Percentiles rank a stretch among this genome's conserved stretches.
phyloP scores from a whole-genome alignment of 2,888 invertebrate genomes.

The Hermaeophaga mercurialis region DNA sequence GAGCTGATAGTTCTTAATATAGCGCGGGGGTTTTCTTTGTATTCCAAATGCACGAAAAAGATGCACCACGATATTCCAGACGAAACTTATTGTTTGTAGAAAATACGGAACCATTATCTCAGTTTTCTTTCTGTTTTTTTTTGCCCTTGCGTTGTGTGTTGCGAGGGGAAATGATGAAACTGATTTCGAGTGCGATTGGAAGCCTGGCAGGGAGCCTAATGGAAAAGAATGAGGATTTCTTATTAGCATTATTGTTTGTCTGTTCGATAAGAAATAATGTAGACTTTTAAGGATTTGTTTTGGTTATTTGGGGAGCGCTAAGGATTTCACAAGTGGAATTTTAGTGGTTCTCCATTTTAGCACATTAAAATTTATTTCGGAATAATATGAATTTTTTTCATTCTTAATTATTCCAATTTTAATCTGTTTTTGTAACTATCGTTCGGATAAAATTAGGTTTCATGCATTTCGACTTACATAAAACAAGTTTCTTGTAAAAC shows the following conservation, averaged over 20 bases:
- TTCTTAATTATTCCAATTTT: too few relatives aligned
- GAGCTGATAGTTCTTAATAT: constrained; percentile 24
- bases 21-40: constrained; percentile 17
- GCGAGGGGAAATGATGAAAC: constrained; percentile 17
- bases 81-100: constrained; percentile 23
- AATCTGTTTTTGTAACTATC: too few relatives aligned
- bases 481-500: too few relatives aligned
- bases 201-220: constrained; percentile 12
- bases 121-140: constrained; percentile 14
- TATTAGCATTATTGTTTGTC: constrained; percentile 22
- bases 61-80: constrained; percentile 19
- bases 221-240: constrained; percentile 22
- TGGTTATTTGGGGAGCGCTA: neutral
- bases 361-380: neutral
- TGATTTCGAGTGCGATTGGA: constrained; percentile 18
- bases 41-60: constrained; percentile 13
- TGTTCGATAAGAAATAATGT: constrained; percentile 15
- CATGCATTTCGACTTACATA: too few relatives aligned
- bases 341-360: neutral
- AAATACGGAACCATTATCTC: constrained; percentile 20
- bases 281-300: constrained; percentile 10
- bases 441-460: too few relatives aligned
- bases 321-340: neutral
- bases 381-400: too few relatives aligned
- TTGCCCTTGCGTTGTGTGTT: neutral